A percentile compares a stretch with the other conserved stretches of the same genome.
phyloP scores from a whole-genome alignment of 2,797 vertebrate genomes.

The Phylloscopus collybita region DNA sequence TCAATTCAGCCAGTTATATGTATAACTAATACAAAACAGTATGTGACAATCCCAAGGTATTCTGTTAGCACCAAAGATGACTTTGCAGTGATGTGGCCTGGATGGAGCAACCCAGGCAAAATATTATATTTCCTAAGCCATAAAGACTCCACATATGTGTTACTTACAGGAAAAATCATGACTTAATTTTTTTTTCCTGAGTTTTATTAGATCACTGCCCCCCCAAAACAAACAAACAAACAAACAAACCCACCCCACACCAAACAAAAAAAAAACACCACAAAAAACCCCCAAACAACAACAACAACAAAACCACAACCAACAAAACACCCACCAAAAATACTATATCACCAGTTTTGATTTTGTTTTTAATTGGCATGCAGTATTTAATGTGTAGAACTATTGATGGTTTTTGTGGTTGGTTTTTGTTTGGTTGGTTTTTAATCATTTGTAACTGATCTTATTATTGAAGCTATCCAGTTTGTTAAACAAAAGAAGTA shows the following conservation, averaged over 20 bases:
- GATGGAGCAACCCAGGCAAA: not conserved
- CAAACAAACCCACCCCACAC: no score
- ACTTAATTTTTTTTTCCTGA: not conserved
- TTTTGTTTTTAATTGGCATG: not conserved
- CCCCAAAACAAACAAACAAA: not conserved
- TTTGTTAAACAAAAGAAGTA: not conserved
- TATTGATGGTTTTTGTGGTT: not conserved
- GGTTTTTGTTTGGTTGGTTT: not conserved
- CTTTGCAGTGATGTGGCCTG: not conserved
- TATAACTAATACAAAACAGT: not conserved
- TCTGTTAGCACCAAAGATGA: not conserved
- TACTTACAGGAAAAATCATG: not conserved
- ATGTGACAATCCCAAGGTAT: conserved; percentile 3
- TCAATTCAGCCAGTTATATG: not conserved
- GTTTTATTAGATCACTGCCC: not conserved
- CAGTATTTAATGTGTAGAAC: not conserved
- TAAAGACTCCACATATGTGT: not conserved
- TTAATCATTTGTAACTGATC: not conserved
- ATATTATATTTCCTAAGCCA: not conserved
- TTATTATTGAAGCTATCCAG: not conserved
- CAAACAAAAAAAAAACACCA: no score
- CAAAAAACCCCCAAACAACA: no score
- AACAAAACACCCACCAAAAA: not conserved
- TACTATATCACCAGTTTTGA: not conserved
- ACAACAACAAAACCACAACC: no score